Conservation (phyloP, 2,888 invertebrate species). For the Drosophila differens region DNA sequence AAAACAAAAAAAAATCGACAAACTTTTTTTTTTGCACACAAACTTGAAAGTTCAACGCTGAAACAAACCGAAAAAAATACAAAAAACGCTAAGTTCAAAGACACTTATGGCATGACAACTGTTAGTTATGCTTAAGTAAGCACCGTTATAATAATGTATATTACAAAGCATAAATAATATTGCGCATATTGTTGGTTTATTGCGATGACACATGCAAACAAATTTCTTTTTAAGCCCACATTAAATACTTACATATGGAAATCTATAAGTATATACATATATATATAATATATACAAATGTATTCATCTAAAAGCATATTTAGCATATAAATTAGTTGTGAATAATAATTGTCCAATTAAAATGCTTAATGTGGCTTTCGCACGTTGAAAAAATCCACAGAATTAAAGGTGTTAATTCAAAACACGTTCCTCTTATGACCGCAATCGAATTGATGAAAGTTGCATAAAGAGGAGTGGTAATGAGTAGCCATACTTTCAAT, state of each 20-base stretch:
- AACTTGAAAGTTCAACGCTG: constrained; percentile 16
- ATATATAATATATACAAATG: not conserved
- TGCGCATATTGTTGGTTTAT: constrained; percentile 39
- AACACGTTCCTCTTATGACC: constrained; percentile 5
- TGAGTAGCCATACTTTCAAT: not conserved
- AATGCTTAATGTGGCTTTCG: constrained; percentile 23
- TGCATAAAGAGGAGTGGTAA: not conserved
- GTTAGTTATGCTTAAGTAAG: constrained; percentile 61
- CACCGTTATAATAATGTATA: constrained; percentile 25
- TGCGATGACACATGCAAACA: constrained; percentile 52
- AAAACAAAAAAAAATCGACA: not conserved
- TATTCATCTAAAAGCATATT: constrained; percentile 45
- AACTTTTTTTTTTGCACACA: constrained; percentile 16
- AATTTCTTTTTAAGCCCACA: constrained; percentile 19
- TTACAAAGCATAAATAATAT: constrained; percentile 27
- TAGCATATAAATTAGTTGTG: constrained; percentile 69
- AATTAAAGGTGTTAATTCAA: constrained; percentile 13
- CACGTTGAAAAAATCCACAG: constrained; percentile 5
- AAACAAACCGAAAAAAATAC: constrained; percentile 1
- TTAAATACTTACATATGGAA: constrained; percentile 3
- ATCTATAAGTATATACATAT: not conserved
- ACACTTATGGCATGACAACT: constrained; percentile 61
- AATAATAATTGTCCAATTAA: constrained; percentile 76
- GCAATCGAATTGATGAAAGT: not conserved
- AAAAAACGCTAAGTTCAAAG: constrained; percentile 57